Conservation (phyloP, 2,113 vertebrate species). For the Saguinus imperator region DNA sequence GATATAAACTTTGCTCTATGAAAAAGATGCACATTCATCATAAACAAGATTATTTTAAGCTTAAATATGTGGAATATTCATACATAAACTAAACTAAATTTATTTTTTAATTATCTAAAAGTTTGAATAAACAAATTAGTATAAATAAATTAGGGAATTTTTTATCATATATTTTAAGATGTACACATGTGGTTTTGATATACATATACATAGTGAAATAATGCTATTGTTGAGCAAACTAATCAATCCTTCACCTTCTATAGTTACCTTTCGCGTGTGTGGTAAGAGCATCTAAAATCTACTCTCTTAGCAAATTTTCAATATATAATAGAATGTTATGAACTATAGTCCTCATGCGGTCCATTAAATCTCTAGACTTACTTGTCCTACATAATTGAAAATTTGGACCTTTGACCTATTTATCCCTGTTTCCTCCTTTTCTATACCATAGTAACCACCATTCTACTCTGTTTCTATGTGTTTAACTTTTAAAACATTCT, state of each 20-base stretch:
- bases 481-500: neutral
- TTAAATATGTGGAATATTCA: conserved; percentile 6
- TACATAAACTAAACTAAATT: neutral
- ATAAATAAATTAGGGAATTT: neutral
- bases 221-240: neutral
- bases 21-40: neutral
- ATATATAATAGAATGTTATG: neutral
- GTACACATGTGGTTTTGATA: neutral
- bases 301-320: neutral
- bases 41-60: neutral
- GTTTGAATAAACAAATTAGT: neutral
- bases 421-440: neutral
- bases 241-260: neutral
- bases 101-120: conserved; percentile 29
- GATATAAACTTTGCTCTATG: neutral
- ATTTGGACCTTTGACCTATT: neutral
- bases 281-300: neutral
- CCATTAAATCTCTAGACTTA: neutral
- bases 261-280: neutral
- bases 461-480: neutral
- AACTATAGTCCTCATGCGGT: neutral
- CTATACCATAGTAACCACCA: neutral
- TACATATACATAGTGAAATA: neutral
- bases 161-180: neutral
- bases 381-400: neutral